phyloP scores from a whole-genome alignment of 1,140 invertebrate genomes.

The Pinna nobilis region DNA sequence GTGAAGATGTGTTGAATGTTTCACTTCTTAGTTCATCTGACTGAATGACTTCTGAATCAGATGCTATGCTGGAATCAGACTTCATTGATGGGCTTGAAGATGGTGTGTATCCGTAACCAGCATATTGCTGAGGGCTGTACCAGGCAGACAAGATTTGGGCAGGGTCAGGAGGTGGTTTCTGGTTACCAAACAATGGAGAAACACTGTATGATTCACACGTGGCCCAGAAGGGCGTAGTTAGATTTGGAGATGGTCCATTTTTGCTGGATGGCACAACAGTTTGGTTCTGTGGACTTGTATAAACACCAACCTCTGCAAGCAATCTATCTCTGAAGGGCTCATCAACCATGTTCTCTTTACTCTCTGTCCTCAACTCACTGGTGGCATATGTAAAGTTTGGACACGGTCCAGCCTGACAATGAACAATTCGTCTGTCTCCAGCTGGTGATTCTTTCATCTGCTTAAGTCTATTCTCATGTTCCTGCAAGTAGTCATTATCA shows the following conservation, averaged over 20 bases:
- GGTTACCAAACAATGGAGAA: background rate
- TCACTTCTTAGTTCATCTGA: background rate
- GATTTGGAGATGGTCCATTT: background rate
- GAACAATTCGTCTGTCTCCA: background rate
- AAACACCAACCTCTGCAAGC: background rate
- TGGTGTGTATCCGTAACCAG: background rate
- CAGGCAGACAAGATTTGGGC: background rate
- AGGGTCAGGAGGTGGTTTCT: background rate
- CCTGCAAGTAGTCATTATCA: background rate
- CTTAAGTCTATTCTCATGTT: constrained; percentile 3
- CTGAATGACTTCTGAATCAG: background rate
- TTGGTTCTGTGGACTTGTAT: background rate
- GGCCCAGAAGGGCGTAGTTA: background rate
- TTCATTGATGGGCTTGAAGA: too few species aligned
- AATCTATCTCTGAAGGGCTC: background rate
- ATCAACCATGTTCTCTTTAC: background rate
- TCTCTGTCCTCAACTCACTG: background rate
- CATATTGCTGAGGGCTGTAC: background rate
- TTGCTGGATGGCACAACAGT: background rate
- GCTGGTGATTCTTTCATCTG: background rate
- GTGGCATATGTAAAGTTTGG: background rate
- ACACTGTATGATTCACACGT: background rate
- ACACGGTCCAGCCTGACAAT: background rate
- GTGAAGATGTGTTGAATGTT: background rate
- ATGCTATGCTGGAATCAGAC: background rate